phyloP scores from a whole-genome alignment of 2,888 invertebrate genomes.

The Lasioglossum marginatum region DNA sequence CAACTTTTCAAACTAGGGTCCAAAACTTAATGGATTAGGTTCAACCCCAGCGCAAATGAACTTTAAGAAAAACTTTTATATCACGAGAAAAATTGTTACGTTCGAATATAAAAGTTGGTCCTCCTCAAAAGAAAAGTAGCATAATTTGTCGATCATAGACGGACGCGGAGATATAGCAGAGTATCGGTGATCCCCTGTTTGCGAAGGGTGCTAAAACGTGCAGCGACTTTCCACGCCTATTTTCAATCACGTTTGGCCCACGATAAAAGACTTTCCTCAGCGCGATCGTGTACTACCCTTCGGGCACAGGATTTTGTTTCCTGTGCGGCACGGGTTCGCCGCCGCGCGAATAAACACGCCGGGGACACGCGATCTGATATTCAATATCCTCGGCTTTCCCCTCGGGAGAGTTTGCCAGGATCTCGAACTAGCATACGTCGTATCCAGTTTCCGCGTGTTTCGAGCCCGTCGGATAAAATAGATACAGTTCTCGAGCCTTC shows the following conservation, averaged over 20 bases:
- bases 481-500: constrained; percentile 56
- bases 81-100: neutral
- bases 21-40: too few relatives aligned
- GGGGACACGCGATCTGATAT: constrained; percentile 72
- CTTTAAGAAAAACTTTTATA: too few relatives aligned
- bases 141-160: neutral
- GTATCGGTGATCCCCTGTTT: neutral
- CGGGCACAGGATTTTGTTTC: constrained; percentile 67
- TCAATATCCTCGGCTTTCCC: constrained; percentile 70
- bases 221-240: constrained; percentile 44
- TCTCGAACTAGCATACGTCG: constrained; percentile 61
- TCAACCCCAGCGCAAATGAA: too few relatives aligned
- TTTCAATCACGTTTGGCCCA: constrained; percentile 50
- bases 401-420: constrained; percentile 67
- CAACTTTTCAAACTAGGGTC: too few relatives aligned
- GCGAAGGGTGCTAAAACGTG: constrained; percentile 29
- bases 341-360: constrained; percentile 69
- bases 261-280: constrained; percentile 58
- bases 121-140: neutral
- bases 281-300: constrained; percentile 57
- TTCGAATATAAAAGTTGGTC: neutral
- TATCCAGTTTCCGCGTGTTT: constrained; percentile 68
- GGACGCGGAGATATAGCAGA: neutral
- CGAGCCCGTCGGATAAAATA: constrained; percentile 56
- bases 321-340: constrained; percentile 48